phyloP scores from a whole-genome alignment of 2,797 vertebrate genomes.

The Paedocypris micromegethes region DNA sequence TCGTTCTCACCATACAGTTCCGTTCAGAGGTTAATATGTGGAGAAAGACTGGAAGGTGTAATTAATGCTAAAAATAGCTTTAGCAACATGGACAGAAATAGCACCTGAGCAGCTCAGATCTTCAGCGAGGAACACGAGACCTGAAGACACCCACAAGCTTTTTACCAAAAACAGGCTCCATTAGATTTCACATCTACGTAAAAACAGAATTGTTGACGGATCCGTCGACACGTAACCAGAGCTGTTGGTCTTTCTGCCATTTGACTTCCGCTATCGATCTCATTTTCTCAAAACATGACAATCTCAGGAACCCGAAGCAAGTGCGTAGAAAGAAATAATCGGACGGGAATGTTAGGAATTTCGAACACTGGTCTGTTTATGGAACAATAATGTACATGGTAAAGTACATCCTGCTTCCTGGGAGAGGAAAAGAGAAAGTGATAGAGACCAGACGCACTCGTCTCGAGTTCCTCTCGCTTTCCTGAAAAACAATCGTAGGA shows the following conservation, averaged over 20 bases:
- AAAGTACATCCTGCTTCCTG: slow-evolving; percentile 59
- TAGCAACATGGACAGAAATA: slow-evolving; percentile 41
- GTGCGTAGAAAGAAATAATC: slow-evolving; percentile 62
- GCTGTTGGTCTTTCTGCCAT: neutral
- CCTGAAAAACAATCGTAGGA: slow-evolving; percentile 3
- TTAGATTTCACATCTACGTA: too few relatives aligned
- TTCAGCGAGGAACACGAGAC: neutral
- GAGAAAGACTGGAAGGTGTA: slow-evolving; percentile 14
- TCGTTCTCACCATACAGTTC: slow-evolving; percentile 4
- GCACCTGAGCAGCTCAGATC: slow-evolving; percentile 20
- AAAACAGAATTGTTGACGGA: too few relatives aligned
- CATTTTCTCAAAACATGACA: slow-evolving; percentile 4
- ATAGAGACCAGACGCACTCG: slow-evolving; percentile 13
- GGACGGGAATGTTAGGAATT: slow-evolving; percentile 61
- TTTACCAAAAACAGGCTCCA: too few relatives aligned
- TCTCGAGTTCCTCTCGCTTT: neutral
- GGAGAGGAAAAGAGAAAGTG: slow-evolving; percentile 55
- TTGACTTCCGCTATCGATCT: neutral
- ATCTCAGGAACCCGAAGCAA: slow-evolving; percentile 24
- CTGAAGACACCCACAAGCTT: neutral
- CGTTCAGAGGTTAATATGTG: neutral
- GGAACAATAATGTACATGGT: slow-evolving; percentile 55
- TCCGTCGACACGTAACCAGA: too few relatives aligned
- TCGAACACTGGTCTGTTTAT: slow-evolving; percentile 64
- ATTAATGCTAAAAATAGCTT: slow-evolving; percentile 28